Evolutionary conservation across 2,888 invertebrate genomes (phyloP).

Genomic region (Pachycephus smyrnensis): DNA sequence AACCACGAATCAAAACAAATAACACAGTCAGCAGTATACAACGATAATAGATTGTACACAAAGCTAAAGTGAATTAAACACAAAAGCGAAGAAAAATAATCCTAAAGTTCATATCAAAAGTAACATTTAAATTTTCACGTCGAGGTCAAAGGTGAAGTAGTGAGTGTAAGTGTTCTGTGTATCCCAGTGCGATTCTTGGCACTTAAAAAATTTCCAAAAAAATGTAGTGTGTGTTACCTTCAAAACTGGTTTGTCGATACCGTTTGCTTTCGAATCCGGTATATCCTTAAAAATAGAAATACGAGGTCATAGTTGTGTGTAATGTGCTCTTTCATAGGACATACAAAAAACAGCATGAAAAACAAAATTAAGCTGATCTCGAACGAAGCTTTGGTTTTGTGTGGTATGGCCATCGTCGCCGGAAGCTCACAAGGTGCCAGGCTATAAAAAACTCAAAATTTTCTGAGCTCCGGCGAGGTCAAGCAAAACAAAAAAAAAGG

Average conservation of each 20-base stretch:
- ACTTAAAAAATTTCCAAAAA: slow-evolving; percentile 7
- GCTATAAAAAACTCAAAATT: background rate
- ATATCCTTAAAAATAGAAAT: slow-evolving; percentile 54
- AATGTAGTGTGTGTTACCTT: slow-evolving; percentile 51
- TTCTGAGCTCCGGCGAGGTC: background rate
- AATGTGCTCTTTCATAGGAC: background rate
- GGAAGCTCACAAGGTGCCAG: background rate
- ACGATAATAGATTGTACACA: slow-evolving; percentile 1
- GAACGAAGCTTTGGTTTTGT: background rate
- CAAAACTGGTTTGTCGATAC: slow-evolving; percentile 59
- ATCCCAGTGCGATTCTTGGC: background rate
- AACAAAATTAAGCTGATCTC: background rate
- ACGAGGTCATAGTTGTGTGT: slow-evolving; percentile 27
- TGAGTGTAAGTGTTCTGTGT: background rate
- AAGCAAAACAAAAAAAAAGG: background rate
- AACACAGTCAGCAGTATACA: slow-evolving; percentile 3
- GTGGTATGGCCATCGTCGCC: background rate
- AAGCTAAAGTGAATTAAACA: background rate
- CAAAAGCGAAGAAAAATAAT: slow-evolving; percentile 8
- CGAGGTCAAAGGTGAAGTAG: background rate
- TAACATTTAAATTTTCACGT: background rate
- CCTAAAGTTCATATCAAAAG: background rate
- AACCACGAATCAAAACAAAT: background rate
- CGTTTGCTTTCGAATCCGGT: slow-evolving; percentile 59
- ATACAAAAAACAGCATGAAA: background rate